Percentiles rank a stretch among this genome's conserved stretches.
Evolutionary conservation across 2,888 invertebrate genomes (phyloP).

Genomic region (Theodoxus fluviatilis): DNA sequence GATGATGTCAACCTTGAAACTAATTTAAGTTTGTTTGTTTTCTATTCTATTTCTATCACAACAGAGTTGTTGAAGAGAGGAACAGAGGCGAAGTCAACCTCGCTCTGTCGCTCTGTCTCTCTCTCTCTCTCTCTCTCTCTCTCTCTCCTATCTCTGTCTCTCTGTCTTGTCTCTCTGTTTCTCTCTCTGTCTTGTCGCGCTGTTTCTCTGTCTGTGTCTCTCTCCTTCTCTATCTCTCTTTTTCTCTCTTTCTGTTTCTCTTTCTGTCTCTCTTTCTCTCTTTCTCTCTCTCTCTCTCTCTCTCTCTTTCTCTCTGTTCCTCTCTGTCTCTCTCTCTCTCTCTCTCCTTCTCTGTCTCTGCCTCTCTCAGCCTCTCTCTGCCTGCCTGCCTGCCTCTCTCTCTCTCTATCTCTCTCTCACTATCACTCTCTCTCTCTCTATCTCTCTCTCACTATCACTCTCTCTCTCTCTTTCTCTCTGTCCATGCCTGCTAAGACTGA

Average conservation of each 20-base stretch:
- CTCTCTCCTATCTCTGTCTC: not conserved
- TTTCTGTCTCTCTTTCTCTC: not conserved
- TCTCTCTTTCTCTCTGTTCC: not conserved
- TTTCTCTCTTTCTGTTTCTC: not conserved
- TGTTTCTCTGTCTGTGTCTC: not conserved
- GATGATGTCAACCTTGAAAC: too few relatives aligned
- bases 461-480: too few relatives aligned
- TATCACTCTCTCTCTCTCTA: too few relatives aligned
- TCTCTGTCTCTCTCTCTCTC: not conserved
- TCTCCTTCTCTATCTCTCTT: not conserved
- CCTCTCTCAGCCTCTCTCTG: not conserved
- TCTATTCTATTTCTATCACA: too few relatives aligned
- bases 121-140: not conserved
- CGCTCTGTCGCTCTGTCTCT: not conserved
- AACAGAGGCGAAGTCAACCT: not conserved
- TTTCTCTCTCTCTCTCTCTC: conserved; percentile 1
- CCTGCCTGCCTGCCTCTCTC: not conserved
- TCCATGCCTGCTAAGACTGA: too few relatives aligned
- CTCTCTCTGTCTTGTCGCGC: not conserved
- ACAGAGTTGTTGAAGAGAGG: too few relatives aligned
- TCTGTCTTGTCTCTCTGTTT: not conserved
- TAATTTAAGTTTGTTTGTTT: too few relatives aligned
- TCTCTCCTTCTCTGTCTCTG: not conserved
- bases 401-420: too few relatives aligned
- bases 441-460: too few relatives aligned